Base-by-base conservation (phyloP, 2,888 invertebrate genomes). In the Orthonychiurus folsomi region DNA sequence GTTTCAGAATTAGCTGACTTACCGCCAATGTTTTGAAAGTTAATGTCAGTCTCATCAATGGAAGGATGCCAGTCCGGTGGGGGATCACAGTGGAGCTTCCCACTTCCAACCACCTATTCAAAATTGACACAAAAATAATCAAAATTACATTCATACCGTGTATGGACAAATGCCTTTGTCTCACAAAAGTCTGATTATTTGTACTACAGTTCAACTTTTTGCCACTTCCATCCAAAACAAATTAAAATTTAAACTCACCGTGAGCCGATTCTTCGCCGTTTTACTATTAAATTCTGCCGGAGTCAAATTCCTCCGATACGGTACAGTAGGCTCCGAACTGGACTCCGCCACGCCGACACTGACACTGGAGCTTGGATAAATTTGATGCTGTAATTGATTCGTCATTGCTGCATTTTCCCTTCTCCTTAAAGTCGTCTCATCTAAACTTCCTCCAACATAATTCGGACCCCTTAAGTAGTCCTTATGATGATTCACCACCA, bases 1-100 rank as follows among this genome's bases (percentile, higher is more conserved):
- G n/a, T n/a, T n/a, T n/a, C n/a, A n/a, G n/a, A n/a, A n/a, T n/a
- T n/a, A n/a, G n/a, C n/a, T n/a, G n/a, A n/a, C n/a, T n/a, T n/a
- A n/a, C n/a, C n/a, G n/a, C n/a, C n/a, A n/a, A n/a, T n/a, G n/a
- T n/a, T n/a, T n/a, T n/a, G n/a, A n/a, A n/a, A n/a, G n/a, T n/a
- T n/a, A n/a, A n/a, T n/a, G n/a, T 37, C 37, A 37, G 37, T 37
- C 37, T 37, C 37, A 37, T 9, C 15, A 37, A 59, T 25, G 18
- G 48, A 23, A 15, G 68, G 66, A 48, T 67, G 69, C 73, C 73
- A 73, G 50, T 66, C 69, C 3, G 68, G 68, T 15, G 73, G 73
- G 20, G 73, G 73, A 67, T 73, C 85, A 77, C 87, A 87, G 79
- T 88, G 88, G 74, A 88, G 82, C 79, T 85, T 84, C 77, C 85